Base-by-base conservation (phyloP, 2,113 vertebrate genomes). In the Sturnus vulgaris region DNA sequence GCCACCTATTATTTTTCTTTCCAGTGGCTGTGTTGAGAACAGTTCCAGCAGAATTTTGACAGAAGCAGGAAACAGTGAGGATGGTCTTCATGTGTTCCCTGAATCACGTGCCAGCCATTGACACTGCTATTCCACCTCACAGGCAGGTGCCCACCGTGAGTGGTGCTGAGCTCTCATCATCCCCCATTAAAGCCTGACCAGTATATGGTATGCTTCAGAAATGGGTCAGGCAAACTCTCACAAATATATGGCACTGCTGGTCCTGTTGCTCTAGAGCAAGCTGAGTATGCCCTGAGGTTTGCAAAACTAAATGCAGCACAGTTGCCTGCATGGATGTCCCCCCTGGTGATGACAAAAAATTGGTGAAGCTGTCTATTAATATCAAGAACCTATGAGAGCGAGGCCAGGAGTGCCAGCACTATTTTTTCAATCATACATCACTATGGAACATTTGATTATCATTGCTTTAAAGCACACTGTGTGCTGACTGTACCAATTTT, bases 281-380 rank as follows among this genome's bases (percentile, higher is more conserved):
- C 81, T 39, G 68, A 87, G 55, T 22, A 60, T 22, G 75, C 79
- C 76, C 89, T 33, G 61, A 95, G 88, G 84, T 94, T 39, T 91
- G 92, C 52, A 75, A 88, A 95, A 92, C 79, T 90, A 82, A 96
- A 93, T 1, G 10, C 44, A 85, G 79, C 30, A 61, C 95, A 97
- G 94, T 59, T 96, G 95, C 90, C 76, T 78, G 88, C 76, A 86
- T 85, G 70, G 66, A 77, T 87, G 56, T 18, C 23, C 33, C 78
- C 40, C 31, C 49, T 4, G 6, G 30, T 59, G 50, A 73, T 86
- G 60, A 91, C 50, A 53, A 88, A 90, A 95, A 92, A 90, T 91
- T 93, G 93, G 94, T 92, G 90, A 88, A 95, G 84, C 72, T 88
- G 83, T 52, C 91, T 91, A 71, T 93, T 94, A 94, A 82, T 71